phyloP scores from a whole-genome alignment of 2,888 invertebrate genomes.

The Anaspis maculata region DNA sequence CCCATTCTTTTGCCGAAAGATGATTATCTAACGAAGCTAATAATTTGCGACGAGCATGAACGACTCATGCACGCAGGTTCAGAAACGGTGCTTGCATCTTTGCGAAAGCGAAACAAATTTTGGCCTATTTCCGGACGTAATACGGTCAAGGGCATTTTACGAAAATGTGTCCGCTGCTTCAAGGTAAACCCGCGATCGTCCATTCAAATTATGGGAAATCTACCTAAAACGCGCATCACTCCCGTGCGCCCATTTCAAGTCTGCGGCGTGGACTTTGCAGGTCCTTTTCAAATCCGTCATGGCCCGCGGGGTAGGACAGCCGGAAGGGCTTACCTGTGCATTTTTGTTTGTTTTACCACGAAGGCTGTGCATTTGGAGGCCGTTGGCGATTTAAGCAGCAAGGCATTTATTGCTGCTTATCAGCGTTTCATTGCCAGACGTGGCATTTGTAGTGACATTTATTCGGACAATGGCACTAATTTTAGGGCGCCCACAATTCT shows the following conservation, averaged over 20 bases:
- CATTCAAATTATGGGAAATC: conserved; percentile 6
- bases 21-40: neutral
- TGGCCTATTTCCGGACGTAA: conserved; percentile 5
- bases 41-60: conserved; percentile 4
- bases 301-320: conserved; percentile 11
- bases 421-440: too few species aligned
- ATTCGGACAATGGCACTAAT: too few species aligned
- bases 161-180: conserved; percentile 7
- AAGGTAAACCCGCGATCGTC: conserved; percentile 5
- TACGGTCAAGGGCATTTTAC: conserved; percentile 3
- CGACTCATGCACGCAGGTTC: conserved; percentile 2
- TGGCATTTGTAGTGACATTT: too few species aligned
- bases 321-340: conserved; percentile 13
- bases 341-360: conserved; percentile 18
- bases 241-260: conserved; percentile 12
- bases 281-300: conserved; percentile 15
- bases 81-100: conserved; percentile 1
- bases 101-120: conserved; percentile 1
- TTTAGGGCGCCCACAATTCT: too few species aligned
- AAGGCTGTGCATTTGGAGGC: conserved; percentile 20
- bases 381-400: conserved; percentile 12
- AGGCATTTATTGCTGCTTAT: too few species aligned
- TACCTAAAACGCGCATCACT: conserved; percentile 2
- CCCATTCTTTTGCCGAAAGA: neutral
- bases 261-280: conserved; percentile 19